Conservation (phyloP, 1,140 invertebrate species). For the Macrotrachela quadricornifera region DNA sequence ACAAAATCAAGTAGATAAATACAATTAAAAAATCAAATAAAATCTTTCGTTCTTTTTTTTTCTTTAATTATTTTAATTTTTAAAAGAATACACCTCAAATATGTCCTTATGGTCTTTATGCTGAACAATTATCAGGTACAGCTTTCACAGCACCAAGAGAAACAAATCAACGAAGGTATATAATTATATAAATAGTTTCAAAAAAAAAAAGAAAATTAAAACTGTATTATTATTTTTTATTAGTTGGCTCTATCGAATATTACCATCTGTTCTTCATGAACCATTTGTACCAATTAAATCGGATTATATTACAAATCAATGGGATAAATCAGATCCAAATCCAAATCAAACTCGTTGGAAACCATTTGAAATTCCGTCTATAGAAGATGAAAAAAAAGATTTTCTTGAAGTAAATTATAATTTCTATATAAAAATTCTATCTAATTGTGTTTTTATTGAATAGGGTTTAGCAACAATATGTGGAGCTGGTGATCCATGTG, state of each 20-base stretch:
- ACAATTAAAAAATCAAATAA: neutral
- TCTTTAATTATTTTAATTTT: too few relatives aligned
- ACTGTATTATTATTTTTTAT: too few relatives aligned
- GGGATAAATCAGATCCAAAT: constrained; percentile 51
- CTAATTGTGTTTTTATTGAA: too few relatives aligned
- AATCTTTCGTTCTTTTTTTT: neutral
- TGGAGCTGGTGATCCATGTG: constrained; percentile 63
- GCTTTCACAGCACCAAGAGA: constrained; percentile 76
- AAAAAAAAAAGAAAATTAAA: too few relatives aligned
- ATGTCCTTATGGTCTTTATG: constrained; percentile 79
- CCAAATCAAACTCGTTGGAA: constrained; percentile 56
- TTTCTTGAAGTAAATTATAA: constrained; percentile 8
- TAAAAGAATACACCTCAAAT: constrained; percentile 71
- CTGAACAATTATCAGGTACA: constrained; percentile 81
- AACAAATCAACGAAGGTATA: constrained; percentile 51
- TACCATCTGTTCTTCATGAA: constrained; percentile 61
- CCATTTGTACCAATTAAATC: constrained; percentile 39
- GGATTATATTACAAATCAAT: constrained; percentile 39
- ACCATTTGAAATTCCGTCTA: constrained; percentile 8
- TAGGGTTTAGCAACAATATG: constrained; percentile 64
- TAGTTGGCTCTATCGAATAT: constrained; percentile 77
- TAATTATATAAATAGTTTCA: too few relatives aligned
- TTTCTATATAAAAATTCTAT: neutral
- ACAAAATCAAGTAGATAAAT: constrained; percentile 34
- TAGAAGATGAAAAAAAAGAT: constrained; percentile 2